Base-by-base conservation (phyloP, 2,113 vertebrate genomes). In the Siniperca chuatsi region DNA sequence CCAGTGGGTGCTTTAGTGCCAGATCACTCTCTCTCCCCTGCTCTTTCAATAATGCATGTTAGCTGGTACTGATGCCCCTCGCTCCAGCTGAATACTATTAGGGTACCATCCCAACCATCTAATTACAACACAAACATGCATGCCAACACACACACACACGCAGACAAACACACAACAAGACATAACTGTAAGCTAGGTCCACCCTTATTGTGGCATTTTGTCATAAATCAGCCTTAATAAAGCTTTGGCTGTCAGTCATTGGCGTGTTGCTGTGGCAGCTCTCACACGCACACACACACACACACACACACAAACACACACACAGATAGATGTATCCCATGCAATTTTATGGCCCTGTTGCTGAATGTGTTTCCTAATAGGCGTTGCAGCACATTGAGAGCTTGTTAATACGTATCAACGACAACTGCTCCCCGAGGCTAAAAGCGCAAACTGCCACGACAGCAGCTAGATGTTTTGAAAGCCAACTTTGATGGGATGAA, bases 31-130 rank as follows among this genome's bases (percentile, higher is more conserved):
- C 46, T n/a, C 72, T 54, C 61, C 6, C 74, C 1, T 20, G 37
- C 33, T 75, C 37, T 18, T 75, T 85, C 33, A 89, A 85, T 81
- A 81, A 91, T 87, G 76, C 82, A 83, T 87, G 73, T 29, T n/a
- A 64, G 20, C 52, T 80, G 60, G 54, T 44, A 72, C 57, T 72
- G 74, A 73, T 71, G 58, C 71, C 81, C 57, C 20, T 75, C 40
- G 18, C 60, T 88, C 29, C 50, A 73, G 73, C 65, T 66, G 73
- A 88, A 84, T 67, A 75, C 42, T 81, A 57, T 68, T 33, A 72
- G 55, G 52, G 70, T 33, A n/a, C 72, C 52, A 78, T 81, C 73
- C 33, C 44, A 21, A 21, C 37, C 61, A 12, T 62, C 50, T 73
- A 70, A 80, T 80, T 75, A 48, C 29, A 77, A 60, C 42, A 64